A percentile compares a stretch with the other conserved stretches of the same genome.
Conservation (phyloP, 2,888 invertebrate species). For the Drosophila longiperda region DNA sequence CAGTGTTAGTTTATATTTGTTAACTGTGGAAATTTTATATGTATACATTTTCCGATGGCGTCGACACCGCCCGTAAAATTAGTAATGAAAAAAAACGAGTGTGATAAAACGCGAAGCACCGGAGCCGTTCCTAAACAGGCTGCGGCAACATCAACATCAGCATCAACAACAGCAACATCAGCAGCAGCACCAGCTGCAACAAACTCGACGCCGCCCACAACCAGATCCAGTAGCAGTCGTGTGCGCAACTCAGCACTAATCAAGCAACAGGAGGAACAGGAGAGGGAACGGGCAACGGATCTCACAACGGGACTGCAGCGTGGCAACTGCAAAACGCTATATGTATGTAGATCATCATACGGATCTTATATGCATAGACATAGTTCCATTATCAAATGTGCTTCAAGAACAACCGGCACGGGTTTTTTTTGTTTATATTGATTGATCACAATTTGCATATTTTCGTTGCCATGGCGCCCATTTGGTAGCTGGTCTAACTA, state of each 20-base stretch:
- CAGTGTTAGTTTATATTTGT: conserved; percentile 28
- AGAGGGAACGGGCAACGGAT: conserved; percentile 83
- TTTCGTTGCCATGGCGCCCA: conserved; percentile 48
- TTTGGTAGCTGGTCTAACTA: conserved; percentile 17
- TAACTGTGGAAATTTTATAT: conserved; percentile 35
- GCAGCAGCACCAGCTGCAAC: conserved; percentile 45
- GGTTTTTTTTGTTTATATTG: conserved; percentile 41
- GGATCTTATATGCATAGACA: not conserved
- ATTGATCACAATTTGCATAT: conserved; percentile 11
- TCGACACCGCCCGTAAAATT: conserved; percentile 55
- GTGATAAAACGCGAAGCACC: conserved; percentile 51
- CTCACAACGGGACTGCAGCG: conserved; percentile 87
- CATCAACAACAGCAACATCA: conserved; percentile 14
- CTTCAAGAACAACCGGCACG: not conserved
- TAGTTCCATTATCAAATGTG: not conserved
- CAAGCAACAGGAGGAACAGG: conserved; percentile 65
- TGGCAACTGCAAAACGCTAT: conserved; percentile 86
- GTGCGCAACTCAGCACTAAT: conserved; percentile 40
- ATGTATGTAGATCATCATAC: conserved; percentile 71
- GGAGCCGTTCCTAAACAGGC: conserved; percentile 74
- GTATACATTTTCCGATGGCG: conserved; percentile 42
- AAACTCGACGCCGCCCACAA: conserved; percentile 29
- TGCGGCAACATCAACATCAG: conserved; percentile 17
- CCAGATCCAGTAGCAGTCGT: conserved; percentile 34
- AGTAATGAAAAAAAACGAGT: conserved; percentile 59